Evolutionary conservation across 2,888 invertebrate species (phyloP).

Genomic region (Ophion slaviceki): DNA sequence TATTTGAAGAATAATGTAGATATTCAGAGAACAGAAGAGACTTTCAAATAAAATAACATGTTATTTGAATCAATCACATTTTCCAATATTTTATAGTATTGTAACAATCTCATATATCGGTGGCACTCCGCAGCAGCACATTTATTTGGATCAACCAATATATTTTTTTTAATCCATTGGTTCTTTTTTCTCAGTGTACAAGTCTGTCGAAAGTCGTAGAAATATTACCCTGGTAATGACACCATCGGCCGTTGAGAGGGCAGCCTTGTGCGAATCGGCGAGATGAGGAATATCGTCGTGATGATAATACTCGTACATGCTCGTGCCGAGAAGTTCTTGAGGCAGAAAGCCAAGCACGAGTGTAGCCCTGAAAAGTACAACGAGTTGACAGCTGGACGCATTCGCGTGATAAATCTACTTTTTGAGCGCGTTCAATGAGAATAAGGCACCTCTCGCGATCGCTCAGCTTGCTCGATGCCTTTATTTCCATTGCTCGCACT

Average conservation of each 20-base stretch:
- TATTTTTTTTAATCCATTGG: too few relatives aligned
- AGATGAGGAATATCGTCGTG: conserved; percentile 91
- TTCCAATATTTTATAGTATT: too few relatives aligned
- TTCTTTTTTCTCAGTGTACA: background rate
- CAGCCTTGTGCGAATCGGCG: conserved; percentile 93
- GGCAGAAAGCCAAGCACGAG: conserved; percentile 95
- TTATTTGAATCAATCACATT: too few relatives aligned
- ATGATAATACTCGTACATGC: conserved; percentile 96
- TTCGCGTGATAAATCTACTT: background rate
- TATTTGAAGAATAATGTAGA: too few relatives aligned
- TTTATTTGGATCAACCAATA: too few relatives aligned
- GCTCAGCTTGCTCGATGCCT: background rate
- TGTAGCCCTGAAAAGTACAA: conserved; percentile 89
- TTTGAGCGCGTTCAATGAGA: background rate
- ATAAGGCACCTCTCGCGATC: background rate
- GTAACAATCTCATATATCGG: too few relatives aligned
- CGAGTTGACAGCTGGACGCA: too few relatives aligned
- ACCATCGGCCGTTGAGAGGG: conserved; percentile 87
- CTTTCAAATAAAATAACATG: too few relatives aligned
- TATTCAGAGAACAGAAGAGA: too few relatives aligned
- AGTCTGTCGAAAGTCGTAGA: background rate
- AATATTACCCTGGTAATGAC: conserved; percentile 86
- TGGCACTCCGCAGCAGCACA: too few relatives aligned
- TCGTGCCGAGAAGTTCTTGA: conserved; percentile 96
- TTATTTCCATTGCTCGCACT: background rate